These are phyloP conservation scores for Himalopsyche phryganea DNA, from an alignment of 1,140 invertebrate species.

Conservation along the genomic window DNA sequence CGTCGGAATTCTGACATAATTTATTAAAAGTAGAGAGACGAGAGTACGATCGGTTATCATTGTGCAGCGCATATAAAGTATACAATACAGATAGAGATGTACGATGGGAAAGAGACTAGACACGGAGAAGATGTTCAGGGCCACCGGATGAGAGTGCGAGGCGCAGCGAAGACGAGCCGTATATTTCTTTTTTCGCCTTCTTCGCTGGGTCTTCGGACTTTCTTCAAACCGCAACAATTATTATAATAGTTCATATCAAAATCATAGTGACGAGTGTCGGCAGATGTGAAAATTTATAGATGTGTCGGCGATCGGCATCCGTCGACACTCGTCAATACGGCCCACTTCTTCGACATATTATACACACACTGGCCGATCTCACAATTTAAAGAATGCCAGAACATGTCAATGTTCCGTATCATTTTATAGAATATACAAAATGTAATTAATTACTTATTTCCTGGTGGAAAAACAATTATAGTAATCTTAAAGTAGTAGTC, in stretches of 20 bases:
- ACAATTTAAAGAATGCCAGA: conserved; percentile 53
- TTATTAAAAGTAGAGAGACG: conserved; percentile 17
- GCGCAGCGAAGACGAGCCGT: conserved; percentile 28
- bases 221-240: conserved; percentile 7
- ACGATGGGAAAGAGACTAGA: no score
- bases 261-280: not conserved
- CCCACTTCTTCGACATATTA: not conserved
- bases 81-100: no score
- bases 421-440: conserved; percentile 58
- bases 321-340: conserved; percentile 2
- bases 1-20: not conserved
- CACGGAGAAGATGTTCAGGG: not conserved
- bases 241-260: not conserved
- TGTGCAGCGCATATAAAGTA: conserved; percentile 5
- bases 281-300: not conserved
- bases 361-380: conserved; percentile 41
- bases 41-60: conserved; percentile 18
- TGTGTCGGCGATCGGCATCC: not conserved
- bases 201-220: conserved; percentile 17
- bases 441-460: conserved; percentile 57
- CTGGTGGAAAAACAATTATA: conserved; percentile 48
- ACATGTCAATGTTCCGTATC: conserved; percentile 53
- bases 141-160: not conserved
- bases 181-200: conserved; percentile 28
- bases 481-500: conserved; percentile 53